phyloP scores from a whole-genome alignment of 1,140 invertebrate genomes.

The Bicyclus anynana region DNA sequence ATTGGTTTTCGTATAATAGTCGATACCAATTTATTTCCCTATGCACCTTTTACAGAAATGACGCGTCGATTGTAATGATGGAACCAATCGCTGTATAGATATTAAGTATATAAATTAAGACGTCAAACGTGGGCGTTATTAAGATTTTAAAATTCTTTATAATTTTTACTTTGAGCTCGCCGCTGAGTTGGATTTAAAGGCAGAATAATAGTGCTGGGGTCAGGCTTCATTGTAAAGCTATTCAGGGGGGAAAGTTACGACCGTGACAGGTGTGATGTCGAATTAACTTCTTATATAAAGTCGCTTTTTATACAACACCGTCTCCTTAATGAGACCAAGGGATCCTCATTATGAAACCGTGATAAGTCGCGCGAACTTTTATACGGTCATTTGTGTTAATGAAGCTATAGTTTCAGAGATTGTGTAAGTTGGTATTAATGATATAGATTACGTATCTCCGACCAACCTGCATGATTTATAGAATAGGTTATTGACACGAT shows the following conservation, averaged over 20 bases:
- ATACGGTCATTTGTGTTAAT: not conserved
- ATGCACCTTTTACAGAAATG: constrained; percentile 33
- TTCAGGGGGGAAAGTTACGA: constrained; percentile 67
- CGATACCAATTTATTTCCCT: constrained; percentile 26
- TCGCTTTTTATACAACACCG: constrained; percentile 64
- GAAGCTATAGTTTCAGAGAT: not conserved
- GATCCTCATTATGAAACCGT: constrained; percentile 53
- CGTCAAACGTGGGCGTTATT: constrained; percentile 61
- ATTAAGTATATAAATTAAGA: constrained; percentile 59
- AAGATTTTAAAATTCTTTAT: constrained; percentile 63
- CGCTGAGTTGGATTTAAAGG: constrained; percentile 46
- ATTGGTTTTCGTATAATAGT: constrained; percentile 7
- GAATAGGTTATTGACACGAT: constrained; percentile 15
- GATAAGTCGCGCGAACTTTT: constrained; percentile 6
- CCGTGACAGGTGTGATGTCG: constrained; percentile 70
- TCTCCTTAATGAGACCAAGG: constrained; percentile 57
- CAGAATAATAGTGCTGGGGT: constrained; percentile 52
- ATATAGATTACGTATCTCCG: constrained; percentile 12
- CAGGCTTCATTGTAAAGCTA: constrained; percentile 68
- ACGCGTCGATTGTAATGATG: constrained; percentile 36
- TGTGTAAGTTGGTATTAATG: not conserved
- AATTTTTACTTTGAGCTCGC: constrained; percentile 59
- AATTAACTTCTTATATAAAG: constrained; percentile 73
- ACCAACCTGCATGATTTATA: constrained; percentile 40
- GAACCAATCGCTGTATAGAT: constrained; percentile 30